Base-by-base conservation (phyloP, 2,113 vertebrate species). In the Phycodurus eques region DNA sequence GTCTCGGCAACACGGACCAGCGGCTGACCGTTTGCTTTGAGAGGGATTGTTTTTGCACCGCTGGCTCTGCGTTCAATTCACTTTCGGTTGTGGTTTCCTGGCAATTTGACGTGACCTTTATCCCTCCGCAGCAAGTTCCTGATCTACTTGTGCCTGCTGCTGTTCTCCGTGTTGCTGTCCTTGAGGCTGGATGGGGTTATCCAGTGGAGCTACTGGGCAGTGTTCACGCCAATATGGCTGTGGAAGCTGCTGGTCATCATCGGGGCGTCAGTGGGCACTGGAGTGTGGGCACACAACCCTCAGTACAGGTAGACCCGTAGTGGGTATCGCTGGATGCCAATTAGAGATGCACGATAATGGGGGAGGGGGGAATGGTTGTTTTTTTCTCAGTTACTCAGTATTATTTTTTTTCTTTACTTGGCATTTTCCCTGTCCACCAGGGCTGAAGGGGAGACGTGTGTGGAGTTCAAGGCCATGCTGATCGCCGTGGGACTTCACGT, bases 391-490 rank as follows among this genome's bases (percentile, higher is more conserved):
- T 49, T 49, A 17, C 5, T 10, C 43, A 9, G 43, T 10, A 44
- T 8, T 44, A 2, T 12, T n/a, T 42, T 1, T 61, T 9, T 33
- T 1, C 3, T 49, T 49, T 13, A 27, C 27, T 2, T 74, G 0
- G 60, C 0, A 51, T 8, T 47, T 0, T 64, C 11, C n/a, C 33
- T 43, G 1, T 57, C 47, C 4, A 0, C 20, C 0, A 89, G 89
- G 74, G 83, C 86, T 2, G 98, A 99, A 91, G 98, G 98, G 49
- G 98, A 99, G 93, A 99, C 96, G 0, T 99, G 96, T 68, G 97
- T 99, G 91, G 98, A 99, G 88, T 99, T 99, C 81, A 99, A 99
- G 85, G 98, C 98, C 27, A 94, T 99, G 98, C 87, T 99, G 75
- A 99, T 99, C 65, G 96, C 97, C 0, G 97, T 99, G 53, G 96